Conservation (phyloP, 2,797 vertebrate genomes). For the Pangasius djambal region DNA sequence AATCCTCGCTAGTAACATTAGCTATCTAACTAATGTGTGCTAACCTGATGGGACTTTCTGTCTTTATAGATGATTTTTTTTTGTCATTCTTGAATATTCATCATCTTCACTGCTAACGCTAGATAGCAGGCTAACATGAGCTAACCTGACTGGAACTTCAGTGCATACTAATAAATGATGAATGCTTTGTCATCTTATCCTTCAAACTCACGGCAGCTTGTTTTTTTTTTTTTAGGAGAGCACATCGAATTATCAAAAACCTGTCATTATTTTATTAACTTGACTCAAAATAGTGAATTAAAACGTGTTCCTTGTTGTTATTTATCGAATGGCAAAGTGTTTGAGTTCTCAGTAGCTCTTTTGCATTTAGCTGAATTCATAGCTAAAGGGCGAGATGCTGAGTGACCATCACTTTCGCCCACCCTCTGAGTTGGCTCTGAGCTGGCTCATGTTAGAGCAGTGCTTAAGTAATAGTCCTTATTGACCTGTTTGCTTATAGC, state of each 20-base stretch:
- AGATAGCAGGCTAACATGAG: neutral
- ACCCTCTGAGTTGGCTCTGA: neutral
- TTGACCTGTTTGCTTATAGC: neutral
- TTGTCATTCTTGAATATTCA: neutral
- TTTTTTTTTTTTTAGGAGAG: neutral
- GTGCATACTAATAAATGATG: neutral
- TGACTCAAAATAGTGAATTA: neutral
- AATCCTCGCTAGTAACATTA: neutral
- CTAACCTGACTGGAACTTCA: neutral
- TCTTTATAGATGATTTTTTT: neutral
- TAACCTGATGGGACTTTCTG: neutral
- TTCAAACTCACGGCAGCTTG: neutral
- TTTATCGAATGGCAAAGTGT: neutral
- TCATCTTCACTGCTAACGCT: neutral
- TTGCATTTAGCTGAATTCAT: neutral
- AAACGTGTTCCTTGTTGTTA: neutral
- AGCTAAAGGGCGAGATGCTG: neutral
- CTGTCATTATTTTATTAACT: neutral
- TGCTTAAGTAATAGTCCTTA: neutral
- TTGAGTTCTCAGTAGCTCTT: too few relatives aligned
- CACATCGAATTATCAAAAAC: neutral
- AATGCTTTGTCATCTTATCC: neutral
- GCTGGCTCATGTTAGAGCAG: neutral
- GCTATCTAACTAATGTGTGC: neutral
- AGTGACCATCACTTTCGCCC: neutral